phyloP scores from a whole-genome alignment of 2,888 invertebrate species.

The Omphaloscelis lunosa region DNA sequence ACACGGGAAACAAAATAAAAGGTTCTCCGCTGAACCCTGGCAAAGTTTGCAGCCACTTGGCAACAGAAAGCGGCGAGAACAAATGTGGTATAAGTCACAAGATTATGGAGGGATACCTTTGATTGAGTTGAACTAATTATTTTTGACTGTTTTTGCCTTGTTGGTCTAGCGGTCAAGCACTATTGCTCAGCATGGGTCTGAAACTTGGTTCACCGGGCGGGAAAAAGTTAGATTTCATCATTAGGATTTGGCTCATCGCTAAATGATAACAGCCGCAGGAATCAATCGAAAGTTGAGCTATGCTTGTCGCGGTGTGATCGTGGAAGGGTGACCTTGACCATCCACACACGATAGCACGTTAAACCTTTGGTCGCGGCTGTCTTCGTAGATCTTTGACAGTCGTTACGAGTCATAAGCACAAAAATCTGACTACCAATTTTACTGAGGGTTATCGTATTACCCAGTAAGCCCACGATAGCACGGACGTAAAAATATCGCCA shows the following conservation, averaged over 20 bases:
- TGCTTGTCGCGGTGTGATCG: background rate
- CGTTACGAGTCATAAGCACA: too few relatives aligned
- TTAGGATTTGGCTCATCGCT: background rate
- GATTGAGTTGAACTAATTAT: background rate
- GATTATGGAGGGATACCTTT: background rate
- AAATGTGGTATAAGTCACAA: conserved; percentile 62
- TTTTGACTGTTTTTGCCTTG: background rate
- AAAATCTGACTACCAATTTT: too few relatives aligned
- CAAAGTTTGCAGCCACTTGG: conserved; percentile 83
- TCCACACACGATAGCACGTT: too few relatives aligned
- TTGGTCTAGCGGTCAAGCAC: too few relatives aligned
- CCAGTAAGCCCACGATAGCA: too few relatives aligned
- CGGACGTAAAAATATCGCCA: too few relatives aligned
- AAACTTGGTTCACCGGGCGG: background rate
- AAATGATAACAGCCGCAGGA: background rate
- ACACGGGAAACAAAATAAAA: conserved; percentile 78
- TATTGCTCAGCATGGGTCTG: too few relatives aligned
- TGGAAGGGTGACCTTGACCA: background rate
- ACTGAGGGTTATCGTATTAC: too few relatives aligned
- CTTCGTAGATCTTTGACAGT: too few relatives aligned
- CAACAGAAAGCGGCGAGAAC: conserved; percentile 73
- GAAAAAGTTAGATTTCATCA: background rate
- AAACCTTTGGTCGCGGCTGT: too few relatives aligned
- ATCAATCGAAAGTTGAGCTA: background rate
- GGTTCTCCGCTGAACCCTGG: conserved; percentile 69